A percentile compares a stretch with the other conserved stretches of the same genome.
phyloP scores from a whole-genome alignment of 2,888 invertebrate species.

The Pandemis heparana region DNA sequence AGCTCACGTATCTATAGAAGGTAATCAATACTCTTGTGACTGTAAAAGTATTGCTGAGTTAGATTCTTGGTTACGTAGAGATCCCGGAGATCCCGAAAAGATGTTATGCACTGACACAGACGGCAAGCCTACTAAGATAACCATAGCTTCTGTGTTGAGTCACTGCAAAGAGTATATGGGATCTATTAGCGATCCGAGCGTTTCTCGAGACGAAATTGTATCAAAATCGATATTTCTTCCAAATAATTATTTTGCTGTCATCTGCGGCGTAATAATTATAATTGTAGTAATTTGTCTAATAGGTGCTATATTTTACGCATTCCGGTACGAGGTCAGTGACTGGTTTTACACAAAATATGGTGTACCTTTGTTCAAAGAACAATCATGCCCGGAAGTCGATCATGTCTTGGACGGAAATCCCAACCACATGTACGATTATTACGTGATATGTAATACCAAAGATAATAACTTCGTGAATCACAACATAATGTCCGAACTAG shows the following conservation, averaged over 20 bases:
- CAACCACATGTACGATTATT: conserved; percentile 93
- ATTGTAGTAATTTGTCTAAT: conserved; percentile 89
- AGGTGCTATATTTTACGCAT: conserved; percentile 90
- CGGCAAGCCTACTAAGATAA: conserved; percentile 81
- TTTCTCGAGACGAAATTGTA: conserved; percentile 81
- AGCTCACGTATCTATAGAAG: conserved; percentile 90
- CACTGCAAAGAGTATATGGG: conserved; percentile 88
- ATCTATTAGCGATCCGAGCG: conserved; percentile 73
- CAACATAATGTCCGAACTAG: conserved; percentile 90
- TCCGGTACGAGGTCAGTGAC: conserved; percentile 91
- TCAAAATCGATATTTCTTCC: conserved; percentile 88
- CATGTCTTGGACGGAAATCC: conserved; percentile 89
- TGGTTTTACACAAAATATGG: conserved; percentile 94
- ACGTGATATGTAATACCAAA: conserved; percentile 94
- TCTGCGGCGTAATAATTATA: conserved; percentile 89
- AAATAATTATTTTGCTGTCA: conserved; percentile 90
- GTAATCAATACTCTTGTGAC: conserved; percentile 94
- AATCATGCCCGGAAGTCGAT: conserved; percentile 85
- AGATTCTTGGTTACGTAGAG: conserved; percentile 88
- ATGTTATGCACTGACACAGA: conserved; percentile 88
- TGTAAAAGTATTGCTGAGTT: conserved; percentile 90
- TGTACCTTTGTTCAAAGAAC: conserved; percentile 91
- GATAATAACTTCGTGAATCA: conserved; percentile 90
- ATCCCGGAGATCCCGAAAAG: conserved; percentile 88
- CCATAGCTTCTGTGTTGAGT: conserved; percentile 82